phyloP scores from a whole-genome alignment of 2,113 vertebrate species.

The Sakesphorus luctuosus region DNA sequence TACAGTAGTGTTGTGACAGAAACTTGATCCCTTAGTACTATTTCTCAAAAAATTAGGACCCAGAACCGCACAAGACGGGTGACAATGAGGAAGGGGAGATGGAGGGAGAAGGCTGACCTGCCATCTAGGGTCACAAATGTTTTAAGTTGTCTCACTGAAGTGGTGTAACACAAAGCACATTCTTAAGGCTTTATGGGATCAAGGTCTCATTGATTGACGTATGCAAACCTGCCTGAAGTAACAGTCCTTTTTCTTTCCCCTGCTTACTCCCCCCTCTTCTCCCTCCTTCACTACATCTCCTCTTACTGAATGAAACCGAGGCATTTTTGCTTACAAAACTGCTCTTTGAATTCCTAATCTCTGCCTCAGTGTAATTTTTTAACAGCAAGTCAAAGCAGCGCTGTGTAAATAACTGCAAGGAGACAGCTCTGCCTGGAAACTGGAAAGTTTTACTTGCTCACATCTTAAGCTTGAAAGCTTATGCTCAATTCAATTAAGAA shows the following conservation, averaged over 20 bases:
- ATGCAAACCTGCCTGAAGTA: neutral
- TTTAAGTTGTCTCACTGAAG: neutral
- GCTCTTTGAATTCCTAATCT: constrained; percentile 47
- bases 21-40: neutral
- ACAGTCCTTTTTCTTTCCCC: neutral
- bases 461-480: constrained; percentile 23
- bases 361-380: constrained; percentile 13
- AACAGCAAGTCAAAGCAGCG: constrained; percentile 36
- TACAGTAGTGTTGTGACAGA: neutral
- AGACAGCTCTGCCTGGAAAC: constrained; percentile 51
- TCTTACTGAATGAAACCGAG: neutral
- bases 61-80: neutral
- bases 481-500: constrained; percentile 53
- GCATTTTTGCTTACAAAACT: constrained; percentile 16
- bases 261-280: neutral
- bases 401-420: constrained; percentile 51
- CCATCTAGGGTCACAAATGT: neutral
- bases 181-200: neutral
- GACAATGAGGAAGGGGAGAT: neutral
- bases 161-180: neutral
- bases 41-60: neutral
- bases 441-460: constrained; percentile 24
- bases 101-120: neutral
- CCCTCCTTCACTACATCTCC: neutral
- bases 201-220: neutral